Conservation (phyloP, 2,888 invertebrate genomes). For the Netelia inedita region DNA sequence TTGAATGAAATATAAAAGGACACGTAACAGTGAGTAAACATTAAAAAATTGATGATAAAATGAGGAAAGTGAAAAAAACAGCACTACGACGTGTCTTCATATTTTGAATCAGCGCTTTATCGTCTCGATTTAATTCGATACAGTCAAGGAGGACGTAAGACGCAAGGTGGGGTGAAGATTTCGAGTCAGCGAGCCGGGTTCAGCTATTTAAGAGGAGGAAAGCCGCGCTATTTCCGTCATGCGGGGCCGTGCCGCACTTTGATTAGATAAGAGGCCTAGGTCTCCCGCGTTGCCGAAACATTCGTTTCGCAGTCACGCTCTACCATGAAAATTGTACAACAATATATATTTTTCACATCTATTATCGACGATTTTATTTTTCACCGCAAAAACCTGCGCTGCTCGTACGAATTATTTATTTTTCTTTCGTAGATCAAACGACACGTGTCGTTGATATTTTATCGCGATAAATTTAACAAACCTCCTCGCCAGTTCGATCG, state of each 20-base stretch:
- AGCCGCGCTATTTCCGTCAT: constrained; percentile 81
- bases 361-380: no score
- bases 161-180: constrained; percentile 45
- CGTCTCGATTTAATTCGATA: constrained; percentile 4
- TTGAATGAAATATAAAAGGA: background rate
- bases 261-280: constrained; percentile 69
- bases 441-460: background rate
- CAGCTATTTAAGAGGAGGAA: constrained; percentile 77
- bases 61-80: background rate
- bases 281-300: constrained; percentile 59
- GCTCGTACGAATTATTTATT: no score
- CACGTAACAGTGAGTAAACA: background rate
- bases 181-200: constrained; percentile 45
- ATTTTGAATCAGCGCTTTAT: background rate
- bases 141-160: constrained; percentile 56
- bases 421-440: background rate
- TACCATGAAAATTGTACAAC: constrained; percentile 41
- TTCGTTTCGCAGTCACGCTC: constrained; percentile 50
- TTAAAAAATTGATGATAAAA: background rate
- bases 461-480: background rate
- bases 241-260: constrained; percentile 74
- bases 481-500: constrained; percentile 26
- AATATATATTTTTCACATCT: background rate
- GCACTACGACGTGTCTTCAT: background rate
- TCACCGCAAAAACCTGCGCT: background rate